Evolutionary conservation across 2,113 vertebrate species (phyloP).

Genomic region (Rhea pennata): DNA sequence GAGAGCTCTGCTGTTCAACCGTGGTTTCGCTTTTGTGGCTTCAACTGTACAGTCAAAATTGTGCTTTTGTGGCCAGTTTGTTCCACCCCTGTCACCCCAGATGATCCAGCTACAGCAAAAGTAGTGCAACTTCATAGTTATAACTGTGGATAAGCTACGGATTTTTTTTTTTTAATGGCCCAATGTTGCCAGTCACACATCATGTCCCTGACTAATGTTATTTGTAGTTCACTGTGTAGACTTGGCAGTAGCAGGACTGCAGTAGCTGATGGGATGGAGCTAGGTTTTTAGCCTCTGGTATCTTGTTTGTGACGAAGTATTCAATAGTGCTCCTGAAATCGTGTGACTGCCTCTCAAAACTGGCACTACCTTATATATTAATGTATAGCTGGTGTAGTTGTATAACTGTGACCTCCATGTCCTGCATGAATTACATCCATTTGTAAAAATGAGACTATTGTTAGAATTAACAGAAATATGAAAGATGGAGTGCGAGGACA

Average conservation of each 20-base stretch:
- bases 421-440: background rate
- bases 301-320: background rate
- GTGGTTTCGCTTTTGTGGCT: background rate
- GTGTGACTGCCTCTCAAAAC: background rate
- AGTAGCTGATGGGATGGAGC: background rate
- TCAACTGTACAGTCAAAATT: background rate
- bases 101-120: background rate
- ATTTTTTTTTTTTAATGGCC: background rate
- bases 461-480: background rate
- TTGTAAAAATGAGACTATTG: background rate
- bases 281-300: background rate
- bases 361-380: background rate
- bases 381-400: background rate
- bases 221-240: background rate
- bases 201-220: background rate
- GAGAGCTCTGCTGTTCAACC: background rate
- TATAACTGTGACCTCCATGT: background rate
- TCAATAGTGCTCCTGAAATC: background rate
- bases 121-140: background rate
- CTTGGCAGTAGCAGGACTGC: background rate
- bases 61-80: background rate
- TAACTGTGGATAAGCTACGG: background rate
- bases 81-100: background rate
- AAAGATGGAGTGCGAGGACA: background rate
- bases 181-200: accelerated